These are phyloP conservation scores for Sturmia bella DNA, from an alignment of 2,888 invertebrate genomes.

Conservation along the genomic window DNA sequence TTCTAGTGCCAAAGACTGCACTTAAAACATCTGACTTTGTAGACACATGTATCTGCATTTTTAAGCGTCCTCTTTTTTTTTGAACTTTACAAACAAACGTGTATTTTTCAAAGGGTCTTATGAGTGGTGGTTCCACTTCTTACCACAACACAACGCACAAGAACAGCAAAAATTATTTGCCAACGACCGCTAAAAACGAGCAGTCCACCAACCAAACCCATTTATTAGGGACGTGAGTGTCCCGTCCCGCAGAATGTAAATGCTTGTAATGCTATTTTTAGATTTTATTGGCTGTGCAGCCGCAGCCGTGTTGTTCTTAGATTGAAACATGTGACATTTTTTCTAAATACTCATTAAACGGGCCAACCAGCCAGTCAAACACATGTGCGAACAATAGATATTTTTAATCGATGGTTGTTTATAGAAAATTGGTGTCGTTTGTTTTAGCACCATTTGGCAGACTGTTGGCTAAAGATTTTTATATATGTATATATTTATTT, in stretches of 20 bases:
- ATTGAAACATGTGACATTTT: constrained; percentile 59
- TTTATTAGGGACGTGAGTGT: constrained; percentile 22
- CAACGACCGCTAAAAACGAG: constrained; percentile 30
- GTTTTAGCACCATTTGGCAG: constrained; percentile 14
- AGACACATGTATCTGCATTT: background rate
- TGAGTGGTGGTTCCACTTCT: constrained; percentile 21
- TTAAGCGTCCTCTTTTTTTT: too few relatives aligned
- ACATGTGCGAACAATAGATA: constrained; percentile 44
- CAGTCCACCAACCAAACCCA: constrained; percentile 13
- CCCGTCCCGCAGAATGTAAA: constrained; percentile 3
- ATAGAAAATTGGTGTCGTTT: constrained; percentile 25
- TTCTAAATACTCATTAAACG: constrained; percentile 41
- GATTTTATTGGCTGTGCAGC: background rate
- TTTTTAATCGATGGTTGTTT: constrained; percentile 29
- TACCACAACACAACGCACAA: constrained; percentile 36
- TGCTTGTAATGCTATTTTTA: constrained; percentile 47
- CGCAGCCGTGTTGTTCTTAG: constrained; percentile 10
- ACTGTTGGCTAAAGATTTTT: constrained; percentile 7
- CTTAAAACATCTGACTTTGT: constrained; percentile 39
- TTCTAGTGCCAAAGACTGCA: constrained; percentile 29
- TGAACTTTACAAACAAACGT: too few relatives aligned
- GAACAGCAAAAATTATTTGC: constrained; percentile 8
- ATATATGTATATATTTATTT: too few relatives aligned
- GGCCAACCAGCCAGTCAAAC: background rate
- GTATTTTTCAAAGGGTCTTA: constrained; percentile 29